Base-by-base conservation (phyloP, 2,888 invertebrate species). In the Drosophila villosipedis region DNA sequence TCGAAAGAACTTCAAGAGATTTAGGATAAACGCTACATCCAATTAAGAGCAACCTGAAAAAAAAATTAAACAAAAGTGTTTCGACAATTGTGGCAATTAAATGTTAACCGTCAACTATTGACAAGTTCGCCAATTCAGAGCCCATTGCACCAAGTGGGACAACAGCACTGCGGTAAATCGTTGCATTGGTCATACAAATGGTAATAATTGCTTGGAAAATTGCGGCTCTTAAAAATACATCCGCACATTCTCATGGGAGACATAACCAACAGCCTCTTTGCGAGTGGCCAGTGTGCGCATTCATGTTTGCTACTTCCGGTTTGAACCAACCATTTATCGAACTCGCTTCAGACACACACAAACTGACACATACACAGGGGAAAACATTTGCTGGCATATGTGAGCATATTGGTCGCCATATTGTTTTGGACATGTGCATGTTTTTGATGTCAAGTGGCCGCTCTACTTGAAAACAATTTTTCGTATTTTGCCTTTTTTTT, bases 131-230 rank as follows among this genome's bases (percentile, higher is more conserved):
- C 69, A 82, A 60, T 82, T 49, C 58, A 63, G 60, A 14, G 37
- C 4, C 28, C 5, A 55, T 49, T 53, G 28, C 58, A 30, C 14
- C 64, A 60, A 55, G 9, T 25, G 25, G 9, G 33, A 31, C 12
- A 49, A 52, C 22, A 28, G 22, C 30, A 49, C 28, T 57, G 35
- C 50, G 35, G 62, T 71, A 61, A 73, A 43, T 63, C 68, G 58
- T 72, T 65, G 37, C 64, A 71, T 75, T 72, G 65, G 54, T 52
- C 74, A 72, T 68, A 88, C 81, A 88, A 90, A 83, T 83, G 76
- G 77, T 77, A 78, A 90, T 90, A 87, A 85, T 89, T 83, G 82
- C 77, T 84, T 82, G 80, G 82, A 88, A 88, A 85, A 88, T 77
- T 76, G 83, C 75, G 58, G 75, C 84, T 80, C 76, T 90, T 89